A percentile compares a stretch with the other conserved stretches of the same genome.
Evolutionary conservation across 64 coral and sea anemone species (phyloP).

Genomic region (Stichodactyla mertensii): DNA sequence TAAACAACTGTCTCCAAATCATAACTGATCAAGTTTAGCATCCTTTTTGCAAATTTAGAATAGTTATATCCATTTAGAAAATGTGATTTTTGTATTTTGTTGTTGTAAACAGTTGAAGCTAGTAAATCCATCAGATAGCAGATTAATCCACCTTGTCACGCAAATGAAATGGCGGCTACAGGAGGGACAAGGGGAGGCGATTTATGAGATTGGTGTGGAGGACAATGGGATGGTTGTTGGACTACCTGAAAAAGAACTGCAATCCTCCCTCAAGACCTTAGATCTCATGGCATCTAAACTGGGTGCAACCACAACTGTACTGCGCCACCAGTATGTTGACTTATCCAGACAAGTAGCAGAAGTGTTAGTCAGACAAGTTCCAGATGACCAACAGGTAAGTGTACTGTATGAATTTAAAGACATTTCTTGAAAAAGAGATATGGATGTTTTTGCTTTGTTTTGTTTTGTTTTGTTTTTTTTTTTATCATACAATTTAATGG

Average conservation of each 20-base stretch:
- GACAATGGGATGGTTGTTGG: conserved; percentile 90
- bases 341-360: conserved; percentile 67
- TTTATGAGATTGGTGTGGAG: conserved; percentile 97
- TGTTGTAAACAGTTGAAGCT: conserved; percentile 67
- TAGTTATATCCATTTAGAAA: neutral
- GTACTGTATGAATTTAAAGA: neutral
- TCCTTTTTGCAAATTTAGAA: no score
- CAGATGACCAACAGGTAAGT: conserved; percentile 93
- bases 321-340: conserved; percentile 61
- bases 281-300: conserved; percentile 75
- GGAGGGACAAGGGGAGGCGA: conserved; percentile 97
- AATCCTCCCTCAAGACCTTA: conserved; percentile 74
- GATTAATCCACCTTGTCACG: conserved; percentile 82
- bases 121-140: conserved; percentile 72
- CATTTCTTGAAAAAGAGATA: no score
- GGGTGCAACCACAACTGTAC: conserved; percentile 70
- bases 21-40: no score
- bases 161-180: conserved; percentile 99
- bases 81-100: neutral
- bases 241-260: conserved; percentile 63
- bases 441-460: no score
- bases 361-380: conserved; percentile 82
- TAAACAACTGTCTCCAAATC: no score
- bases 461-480: no score
- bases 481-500: no score